Evolutionary conservation across 2,113 vertebrate genomes (phyloP), one percentile per base, ranked within the genome.

Genomic region (Maccullochella peelii): DNA sequence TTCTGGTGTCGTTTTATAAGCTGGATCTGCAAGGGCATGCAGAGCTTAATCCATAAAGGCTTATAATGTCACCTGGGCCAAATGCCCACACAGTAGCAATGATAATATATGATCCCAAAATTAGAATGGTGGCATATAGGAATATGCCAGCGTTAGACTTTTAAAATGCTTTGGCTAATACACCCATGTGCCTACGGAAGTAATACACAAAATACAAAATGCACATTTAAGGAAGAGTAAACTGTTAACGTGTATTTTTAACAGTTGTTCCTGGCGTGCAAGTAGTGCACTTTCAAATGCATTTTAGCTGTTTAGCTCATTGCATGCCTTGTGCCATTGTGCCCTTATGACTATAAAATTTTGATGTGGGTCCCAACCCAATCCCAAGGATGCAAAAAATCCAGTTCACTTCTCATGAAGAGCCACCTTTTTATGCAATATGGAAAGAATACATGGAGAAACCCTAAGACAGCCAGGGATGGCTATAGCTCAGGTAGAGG

Each of bases 11-110:
- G 79, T 40, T 81, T 84, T 47, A 23, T 80, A 71, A 91, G 85
- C 83, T 83, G 76, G 54, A 74, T 78, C 73, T 79, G 80, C 76
- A 85, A 72, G 58, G 70, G 59, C 70, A 47, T 16, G 44, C 44
- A 81, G 58, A 89, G 84, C 82, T 91, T 87, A 90, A 81, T 79
- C 74, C 30, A 8, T 8, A 49, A 78, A 44, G 63, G 67, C 79
- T 82, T 88, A 75, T 33, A 70, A 76, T 79, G 86, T 83, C 83
- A 87, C 82, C 73, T 20, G 66, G 58, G 65, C 61, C 66, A 83
- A 62, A 72, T 20, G 73, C 68, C 81, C 42, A 49, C 42, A 33
- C 33, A 33, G 80, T 20, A 50, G 59, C 36, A 61, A 30, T 55
- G 52, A 74, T 78, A 65, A 77, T 71, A 70, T 50, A 69, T 76